Conservation (phyloP, 2,113 vertebrate species). For the Amblyopsis rosae region DNA sequence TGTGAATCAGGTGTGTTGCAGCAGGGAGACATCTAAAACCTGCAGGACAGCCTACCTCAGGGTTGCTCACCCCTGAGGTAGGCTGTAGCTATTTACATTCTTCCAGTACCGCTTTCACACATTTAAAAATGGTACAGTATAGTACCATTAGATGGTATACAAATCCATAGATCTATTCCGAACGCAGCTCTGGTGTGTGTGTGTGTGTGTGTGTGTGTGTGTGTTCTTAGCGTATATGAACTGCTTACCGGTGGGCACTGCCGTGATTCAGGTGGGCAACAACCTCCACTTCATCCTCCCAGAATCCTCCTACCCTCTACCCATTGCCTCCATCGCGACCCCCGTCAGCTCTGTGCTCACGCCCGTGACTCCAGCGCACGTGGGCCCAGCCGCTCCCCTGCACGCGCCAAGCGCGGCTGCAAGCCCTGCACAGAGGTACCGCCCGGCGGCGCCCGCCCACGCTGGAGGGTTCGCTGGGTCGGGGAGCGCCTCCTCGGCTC, state of each 20-base stretch:
- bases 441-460: slow-evolving; percentile 26
- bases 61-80: too few relatives aligned
- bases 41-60: too few relatives aligned
- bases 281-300: slow-evolving; percentile 76
- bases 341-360: slow-evolving; percentile 45
- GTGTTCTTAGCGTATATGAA: slow-evolving; percentile 57
- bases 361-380: slow-evolving; percentile 15
- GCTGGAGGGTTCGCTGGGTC: not conserved
- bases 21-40: too few relatives aligned
- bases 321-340: slow-evolving; percentile 38
- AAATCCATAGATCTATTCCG: not conserved
- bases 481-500: not conserved
- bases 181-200: not conserved
- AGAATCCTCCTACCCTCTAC: slow-evolving; percentile 59
- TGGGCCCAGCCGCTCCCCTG: not conserved
- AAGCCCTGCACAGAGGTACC: slow-evolving; percentile 21
- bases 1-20: too few relatives aligned
- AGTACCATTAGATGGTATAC: too few relatives aligned
- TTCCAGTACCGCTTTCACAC: too few relatives aligned
- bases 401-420: not conserved
- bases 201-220: not conserved
- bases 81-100: too few relatives aligned
- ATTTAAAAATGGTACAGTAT: too few relatives aligned
- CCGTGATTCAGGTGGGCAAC: slow-evolving; percentile 65
- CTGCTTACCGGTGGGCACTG: slow-evolving; percentile 60